These are phyloP conservation scores for Eutolmus rufibarbis DNA, from an alignment of 2,888 invertebrate species.

Conservation along the genomic window DNA sequence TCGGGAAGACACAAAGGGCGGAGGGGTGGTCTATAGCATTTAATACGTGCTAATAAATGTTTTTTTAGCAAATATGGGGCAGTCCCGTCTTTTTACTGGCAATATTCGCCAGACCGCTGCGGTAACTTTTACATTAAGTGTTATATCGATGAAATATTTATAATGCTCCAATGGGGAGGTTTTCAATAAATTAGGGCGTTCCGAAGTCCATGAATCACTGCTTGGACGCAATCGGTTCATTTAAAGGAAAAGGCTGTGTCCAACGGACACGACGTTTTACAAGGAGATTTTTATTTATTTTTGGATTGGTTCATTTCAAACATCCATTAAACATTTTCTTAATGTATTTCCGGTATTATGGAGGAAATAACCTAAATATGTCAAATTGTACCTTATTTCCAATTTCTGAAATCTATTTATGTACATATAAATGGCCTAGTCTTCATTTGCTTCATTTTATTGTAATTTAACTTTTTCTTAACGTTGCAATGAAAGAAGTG, in stretches of 20 bases:
- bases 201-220: background rate
- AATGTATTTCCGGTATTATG: no score
- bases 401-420: no score
- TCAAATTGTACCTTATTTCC: no score
- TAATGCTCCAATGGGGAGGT: background rate
- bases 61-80: background rate
- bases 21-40: background rate
- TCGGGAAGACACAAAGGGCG: background rate
- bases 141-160: background rate
- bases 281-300: background rate
- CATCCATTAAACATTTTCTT: no score
- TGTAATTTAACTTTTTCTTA: no score
- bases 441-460: no score
- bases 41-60: constrained; percentile 4
- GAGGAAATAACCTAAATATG: no score
- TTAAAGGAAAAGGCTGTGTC: background rate
- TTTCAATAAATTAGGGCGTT: background rate
- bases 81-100: background rate
- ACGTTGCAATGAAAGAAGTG: no score
- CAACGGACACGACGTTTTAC: background rate
- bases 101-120: background rate
- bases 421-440: no score
- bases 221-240: background rate
- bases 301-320: background rate
- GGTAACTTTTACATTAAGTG: background rate